Evolutionary conservation across 2,888 invertebrate species (phyloP).

Genomic region (Sarcophaga subvicina): DNA sequence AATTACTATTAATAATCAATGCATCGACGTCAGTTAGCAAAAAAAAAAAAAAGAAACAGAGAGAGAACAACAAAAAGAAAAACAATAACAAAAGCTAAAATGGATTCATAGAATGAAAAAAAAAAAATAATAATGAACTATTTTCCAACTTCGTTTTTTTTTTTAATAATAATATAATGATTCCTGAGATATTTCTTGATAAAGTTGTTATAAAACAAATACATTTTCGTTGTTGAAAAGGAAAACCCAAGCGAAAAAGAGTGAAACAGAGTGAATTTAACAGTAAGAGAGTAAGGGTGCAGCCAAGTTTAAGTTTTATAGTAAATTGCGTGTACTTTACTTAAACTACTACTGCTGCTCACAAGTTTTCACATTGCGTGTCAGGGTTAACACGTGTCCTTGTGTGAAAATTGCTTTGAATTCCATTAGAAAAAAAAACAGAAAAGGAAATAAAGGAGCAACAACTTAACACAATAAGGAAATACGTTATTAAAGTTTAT

Average conservation of each 20-base stretch:
- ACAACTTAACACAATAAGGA: slow-evolving; percentile 21
- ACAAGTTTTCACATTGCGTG: slow-evolving; percentile 44
- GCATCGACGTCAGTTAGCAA: slow-evolving; percentile 21
- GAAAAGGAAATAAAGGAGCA: background rate
- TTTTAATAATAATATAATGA: no score
- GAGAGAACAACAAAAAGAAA: no score
- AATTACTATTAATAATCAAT: slow-evolving; percentile 32
- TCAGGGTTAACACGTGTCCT: slow-evolving; percentile 54
- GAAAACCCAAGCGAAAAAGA: no score
- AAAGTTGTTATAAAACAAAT: background rate
- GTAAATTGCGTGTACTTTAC: background rate
- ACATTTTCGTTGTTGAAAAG: background rate
- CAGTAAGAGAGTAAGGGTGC: no score
- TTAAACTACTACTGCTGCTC: background rate
- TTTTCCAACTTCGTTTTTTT: no score
- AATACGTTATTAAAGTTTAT: background rate
- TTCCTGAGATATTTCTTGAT: no score
- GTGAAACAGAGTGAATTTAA: no score
- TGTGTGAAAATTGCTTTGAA: slow-evolving; percentile 51
- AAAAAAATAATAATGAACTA: no score
- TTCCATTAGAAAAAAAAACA: slow-evolving; percentile 14
- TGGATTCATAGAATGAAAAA: no score
- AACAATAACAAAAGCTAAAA: no score
- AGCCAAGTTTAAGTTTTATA: no score
- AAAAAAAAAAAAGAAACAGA: background rate